These are phyloP conservation scores for Temnothorax ravouxi DNA, from an alignment of 2,888 invertebrate genomes.

Conservation along the genomic window DNA sequence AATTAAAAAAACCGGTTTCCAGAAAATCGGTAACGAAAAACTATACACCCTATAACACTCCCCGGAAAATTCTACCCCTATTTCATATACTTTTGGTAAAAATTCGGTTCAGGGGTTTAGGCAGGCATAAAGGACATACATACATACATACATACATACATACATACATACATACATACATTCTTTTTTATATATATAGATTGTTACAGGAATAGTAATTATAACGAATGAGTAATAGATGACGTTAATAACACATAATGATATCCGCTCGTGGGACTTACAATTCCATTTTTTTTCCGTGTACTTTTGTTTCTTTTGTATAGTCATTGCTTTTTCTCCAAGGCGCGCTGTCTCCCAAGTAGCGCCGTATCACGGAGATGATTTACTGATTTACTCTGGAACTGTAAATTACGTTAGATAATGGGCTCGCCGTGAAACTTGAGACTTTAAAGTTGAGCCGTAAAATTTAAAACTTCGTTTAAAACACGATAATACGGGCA, in stretches of 20 bases:
- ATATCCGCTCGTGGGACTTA: background rate
- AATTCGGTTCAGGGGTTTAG: too few relatives aligned
- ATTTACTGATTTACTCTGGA: slow-evolving; percentile 68
- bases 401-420: slow-evolving; percentile 58
- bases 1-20: too few relatives aligned
- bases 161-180: too few relatives aligned
- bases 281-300: slow-evolving; percentile 20
- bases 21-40: too few relatives aligned
- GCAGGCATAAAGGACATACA: too few relatives aligned
- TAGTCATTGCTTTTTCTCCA: slow-evolving; percentile 32
- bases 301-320: slow-evolving; percentile 12
- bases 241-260: slow-evolving; percentile 28
- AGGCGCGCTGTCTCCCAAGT: slow-evolving; percentile 18
- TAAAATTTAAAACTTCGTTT: slow-evolving; percentile 53
- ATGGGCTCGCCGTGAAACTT: slow-evolving; percentile 42
- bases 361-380: slow-evolving; percentile 61
- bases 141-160: too few relatives aligned
- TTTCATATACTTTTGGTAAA: too few relatives aligned
- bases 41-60: too few relatives aligned
- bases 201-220: background rate
- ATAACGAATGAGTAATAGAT: slow-evolving; percentile 15
- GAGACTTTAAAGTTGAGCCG: slow-evolving; percentile 41
- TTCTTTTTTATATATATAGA: too few relatives aligned
- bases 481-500: slow-evolving; percentile 41
- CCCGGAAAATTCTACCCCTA: too few relatives aligned